phyloP scores from a whole-genome alignment of 1,140 invertebrate genomes.

The Micrasema longulum region DNA sequence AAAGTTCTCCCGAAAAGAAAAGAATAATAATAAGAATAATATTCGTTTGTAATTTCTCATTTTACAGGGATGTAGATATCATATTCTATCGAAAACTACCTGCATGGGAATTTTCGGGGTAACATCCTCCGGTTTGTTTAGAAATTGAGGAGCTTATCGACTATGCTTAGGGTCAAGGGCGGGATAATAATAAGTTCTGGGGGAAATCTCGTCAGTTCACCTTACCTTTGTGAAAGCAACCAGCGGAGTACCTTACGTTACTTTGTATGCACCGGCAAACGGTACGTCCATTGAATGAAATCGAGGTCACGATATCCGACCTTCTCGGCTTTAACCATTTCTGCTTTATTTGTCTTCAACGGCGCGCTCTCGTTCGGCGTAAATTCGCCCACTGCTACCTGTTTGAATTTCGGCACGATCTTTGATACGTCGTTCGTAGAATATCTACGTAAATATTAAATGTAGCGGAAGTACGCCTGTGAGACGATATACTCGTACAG shows the following conservation, averaged over 20 bases:
- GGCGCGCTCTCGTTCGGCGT: too few relatives aligned
- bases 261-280: constrained; percentile 25
- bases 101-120: constrained; percentile 37
- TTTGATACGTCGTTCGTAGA: background rate
- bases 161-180: constrained; percentile 43
- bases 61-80: constrained; percentile 35
- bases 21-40: too few relatives aligned
- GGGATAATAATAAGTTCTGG: constrained; percentile 9
- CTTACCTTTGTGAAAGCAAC: constrained; percentile 30
- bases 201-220: constrained; percentile 37
- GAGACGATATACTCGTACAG: too few relatives aligned
- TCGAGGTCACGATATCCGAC: constrained; percentile 48
- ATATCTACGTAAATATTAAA: too few relatives aligned
- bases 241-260: constrained; percentile 23
- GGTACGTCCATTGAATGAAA: constrained; percentile 40
- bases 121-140: constrained; percentile 7
- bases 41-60: too few relatives aligned
- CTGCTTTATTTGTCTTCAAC: constrained; percentile 23
- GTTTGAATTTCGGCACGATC: background rate
- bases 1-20: too few relatives aligned
- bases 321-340: constrained; percentile 35
- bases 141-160: constrained; percentile 10
- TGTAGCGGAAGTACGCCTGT: too few relatives aligned
- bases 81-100: constrained; percentile 29
- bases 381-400: constrained; percentile 14